phyloP scores from a whole-genome alignment of 2,113 vertebrate species.

The Scophthalmus maximus region DNA sequence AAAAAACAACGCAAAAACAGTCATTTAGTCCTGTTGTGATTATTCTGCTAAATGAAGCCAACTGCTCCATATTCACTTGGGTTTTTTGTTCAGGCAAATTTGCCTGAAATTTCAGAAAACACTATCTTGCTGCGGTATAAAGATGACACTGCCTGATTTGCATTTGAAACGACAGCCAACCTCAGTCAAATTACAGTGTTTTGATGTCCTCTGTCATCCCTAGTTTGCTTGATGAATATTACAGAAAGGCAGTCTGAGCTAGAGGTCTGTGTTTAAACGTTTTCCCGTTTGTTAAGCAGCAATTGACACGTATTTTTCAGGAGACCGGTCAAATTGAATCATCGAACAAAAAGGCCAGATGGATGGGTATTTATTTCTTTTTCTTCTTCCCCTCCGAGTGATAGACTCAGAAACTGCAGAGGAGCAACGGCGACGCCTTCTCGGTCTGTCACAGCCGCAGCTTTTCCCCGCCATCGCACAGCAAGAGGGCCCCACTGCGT shows the following conservation, averaged over 20 bases:
- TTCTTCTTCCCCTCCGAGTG: conserved; percentile 27
- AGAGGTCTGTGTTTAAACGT: neutral
- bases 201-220: neutral
- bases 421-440: conserved; percentile 68
- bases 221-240: neutral
- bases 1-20: conserved; percentile 23
- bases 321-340: too few species aligned
- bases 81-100: conserved; percentile 6
- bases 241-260: neutral
- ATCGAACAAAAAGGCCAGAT: too few species aligned
- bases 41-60: neutral
- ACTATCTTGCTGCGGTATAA: neutral
- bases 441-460: conserved; percentile 67
- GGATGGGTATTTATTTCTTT: too few species aligned
- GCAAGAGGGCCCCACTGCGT: conserved; percentile 43
- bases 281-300: neutral
- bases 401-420: conserved; percentile 67
- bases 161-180: conserved; percentile 1
- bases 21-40: conserved; percentile 36
- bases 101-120: conserved; percentile 18
- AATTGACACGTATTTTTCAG: too few species aligned
- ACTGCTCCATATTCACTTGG: conserved; percentile 6
- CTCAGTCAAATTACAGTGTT: neutral
- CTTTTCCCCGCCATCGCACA: conserved; percentile 51
- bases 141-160: conserved; percentile 13